These are phyloP conservation scores for Catagonus wagneri DNA, from an alignment of 2,113 vertebrate genomes.

Conservation along the genomic window DNA sequence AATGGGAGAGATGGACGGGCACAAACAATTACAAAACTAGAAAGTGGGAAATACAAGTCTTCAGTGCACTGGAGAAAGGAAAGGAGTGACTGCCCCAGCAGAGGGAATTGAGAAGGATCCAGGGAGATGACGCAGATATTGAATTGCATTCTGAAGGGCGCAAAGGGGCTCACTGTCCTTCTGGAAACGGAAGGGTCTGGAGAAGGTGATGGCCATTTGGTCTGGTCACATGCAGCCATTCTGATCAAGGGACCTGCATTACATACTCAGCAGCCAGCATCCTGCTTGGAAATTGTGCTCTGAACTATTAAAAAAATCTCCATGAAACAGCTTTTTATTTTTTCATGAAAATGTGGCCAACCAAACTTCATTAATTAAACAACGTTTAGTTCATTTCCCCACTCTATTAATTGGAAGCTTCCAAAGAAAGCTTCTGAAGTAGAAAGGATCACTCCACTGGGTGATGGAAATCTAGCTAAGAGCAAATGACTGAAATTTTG, in stretches of 20 bases:
- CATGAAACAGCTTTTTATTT: constrained; percentile 4
- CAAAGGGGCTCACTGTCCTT: background rate
- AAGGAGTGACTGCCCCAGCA: background rate
- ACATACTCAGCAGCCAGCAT: background rate
- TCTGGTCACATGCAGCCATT: background rate
- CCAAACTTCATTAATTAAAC: constrained; percentile 44
- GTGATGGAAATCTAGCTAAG: background rate
- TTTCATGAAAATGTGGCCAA: constrained; percentile 23
- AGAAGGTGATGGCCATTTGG: background rate
- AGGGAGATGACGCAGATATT: background rate
- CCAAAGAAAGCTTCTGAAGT: background rate
- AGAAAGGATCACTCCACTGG: background rate
- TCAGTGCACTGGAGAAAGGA: background rate
- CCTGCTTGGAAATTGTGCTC: background rate
- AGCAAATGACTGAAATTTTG: background rate
- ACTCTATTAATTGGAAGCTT: constrained; percentile 52
- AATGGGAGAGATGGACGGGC: background rate
- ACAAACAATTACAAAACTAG: background rate
- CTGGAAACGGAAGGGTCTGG: background rate
- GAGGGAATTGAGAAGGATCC: background rate
- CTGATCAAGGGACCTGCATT: background rate
- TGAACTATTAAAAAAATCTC: background rate
- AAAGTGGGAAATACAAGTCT: background rate
- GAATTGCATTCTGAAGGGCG: background rate
- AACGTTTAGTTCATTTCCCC: background rate